These are phyloP conservation scores for Acanthococcus lagerstroemiae DNA, from an alignment of 2,888 invertebrate genomes.

Conservation along the genomic window DNA sequence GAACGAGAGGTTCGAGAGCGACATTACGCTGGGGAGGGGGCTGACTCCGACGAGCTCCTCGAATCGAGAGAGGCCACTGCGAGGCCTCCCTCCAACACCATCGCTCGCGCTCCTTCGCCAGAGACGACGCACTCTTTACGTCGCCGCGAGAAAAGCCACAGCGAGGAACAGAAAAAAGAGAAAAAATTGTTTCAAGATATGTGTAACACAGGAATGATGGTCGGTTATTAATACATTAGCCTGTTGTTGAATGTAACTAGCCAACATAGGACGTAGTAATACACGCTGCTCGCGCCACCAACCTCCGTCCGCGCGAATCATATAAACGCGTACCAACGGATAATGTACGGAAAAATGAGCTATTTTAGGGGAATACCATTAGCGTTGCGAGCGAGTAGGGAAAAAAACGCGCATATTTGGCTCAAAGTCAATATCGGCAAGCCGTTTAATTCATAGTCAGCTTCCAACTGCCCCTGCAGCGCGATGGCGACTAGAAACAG, in stretches of 20 bases:
- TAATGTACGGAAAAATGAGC: conserved; percentile 16
- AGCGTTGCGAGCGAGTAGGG: background rate
- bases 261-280: background rate
- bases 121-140: too few species aligned
- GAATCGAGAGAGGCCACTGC: too few species aligned
- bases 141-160: too few species aligned
- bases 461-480: too few species aligned
- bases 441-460: conserved; percentile 13
- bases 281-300: too few species aligned
- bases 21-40: background rate
- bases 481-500: too few species aligned
- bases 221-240: background rate
- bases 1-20: background rate
- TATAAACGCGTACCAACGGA: too few species aligned
- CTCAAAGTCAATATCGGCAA: conserved; percentile 16
- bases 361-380: conserved; percentile 24
- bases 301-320: background rate
- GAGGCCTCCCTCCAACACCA: too few species aligned
- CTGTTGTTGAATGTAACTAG: background rate
- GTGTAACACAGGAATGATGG: background rate
- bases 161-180: background rate
- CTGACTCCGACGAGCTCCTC: too few species aligned
- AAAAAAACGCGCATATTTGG: too few species aligned
- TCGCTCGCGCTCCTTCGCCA: too few species aligned
- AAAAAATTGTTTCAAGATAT: background rate